These are phyloP conservation scores for Esox lucius DNA, from an alignment of 2,797 vertebrate species.

Conservation along the genomic window DNA sequence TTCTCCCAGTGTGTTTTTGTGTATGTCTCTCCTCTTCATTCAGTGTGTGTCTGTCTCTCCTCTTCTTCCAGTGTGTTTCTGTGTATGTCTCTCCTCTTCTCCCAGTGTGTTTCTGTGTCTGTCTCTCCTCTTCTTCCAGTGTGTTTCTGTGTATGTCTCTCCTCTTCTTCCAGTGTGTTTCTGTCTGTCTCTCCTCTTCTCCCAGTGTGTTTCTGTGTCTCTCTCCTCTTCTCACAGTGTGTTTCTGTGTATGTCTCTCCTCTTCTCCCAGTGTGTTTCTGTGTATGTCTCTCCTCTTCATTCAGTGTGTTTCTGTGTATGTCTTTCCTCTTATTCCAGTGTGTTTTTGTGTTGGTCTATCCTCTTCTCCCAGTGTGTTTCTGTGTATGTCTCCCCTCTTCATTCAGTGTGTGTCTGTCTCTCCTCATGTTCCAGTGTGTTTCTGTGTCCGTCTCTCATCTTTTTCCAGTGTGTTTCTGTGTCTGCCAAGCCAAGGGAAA, in stretches of 20 bases:
- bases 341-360: too few species aligned
- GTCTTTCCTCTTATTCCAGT: too few species aligned
- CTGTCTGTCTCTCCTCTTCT: slow-evolving; percentile 30
- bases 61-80: slow-evolving; percentile 30
- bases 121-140: too few species aligned
- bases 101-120: slow-evolving; percentile 19
- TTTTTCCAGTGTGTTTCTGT: not conserved
- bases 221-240: slow-evolving; percentile 22
- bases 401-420: slow-evolving; percentile 37
- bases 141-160: too few species aligned
- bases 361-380: slow-evolving; percentile 27
- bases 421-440: slow-evolving; percentile 18
- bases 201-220: slow-evolving; percentile 5
- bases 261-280: slow-evolving; percentile 5
- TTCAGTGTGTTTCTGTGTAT: slow-evolving; percentile 60
- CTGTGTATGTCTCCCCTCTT: too few species aligned
- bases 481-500: slow-evolving; percentile 70
- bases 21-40: too few species aligned
- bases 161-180: slow-evolving; percentile 12
- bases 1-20: not conserved
- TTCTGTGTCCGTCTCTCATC: slow-evolving; percentile 34
- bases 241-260: slow-evolving; percentile 46
- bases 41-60: too few species aligned
- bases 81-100: slow-evolving; percentile 30
- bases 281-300: slow-evolving; percentile 40